Evolutionary conservation across 2,113 vertebrate species (phyloP), one percentile per base, ranked within the genome.

Genomic region (Anser cygnoides): DNA sequence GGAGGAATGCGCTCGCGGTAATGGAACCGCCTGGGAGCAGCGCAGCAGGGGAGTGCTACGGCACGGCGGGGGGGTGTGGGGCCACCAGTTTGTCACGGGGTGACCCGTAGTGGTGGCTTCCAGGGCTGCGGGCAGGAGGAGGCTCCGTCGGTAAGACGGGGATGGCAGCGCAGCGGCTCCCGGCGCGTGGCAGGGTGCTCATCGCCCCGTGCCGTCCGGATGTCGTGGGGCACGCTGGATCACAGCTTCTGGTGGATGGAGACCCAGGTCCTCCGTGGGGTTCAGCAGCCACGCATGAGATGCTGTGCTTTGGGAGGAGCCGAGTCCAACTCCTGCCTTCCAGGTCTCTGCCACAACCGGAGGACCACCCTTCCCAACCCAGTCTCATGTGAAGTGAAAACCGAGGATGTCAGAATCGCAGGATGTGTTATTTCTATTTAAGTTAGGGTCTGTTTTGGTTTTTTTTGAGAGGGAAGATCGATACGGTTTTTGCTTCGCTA

Each of bases 281-380:
- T 29, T 61, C 22, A 49, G 4, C 2, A 7, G 54, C 4, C 6
- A 9, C 37, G 41, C 5, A 8, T 0, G 4, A 37, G 25, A 37
- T 3, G 4, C 8, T 25, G 35, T 6, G 55, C 52, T 62, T 37
- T 11, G 22, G 52, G 50, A 74, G 35, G 57, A 68, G 19, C 44
- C 10, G 29, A 29, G 58, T 43, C 87, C 50, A 65, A 0, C 6
- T 15, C 22, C 17, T 73, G 29, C 37, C 66, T 20, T 33, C 35
- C 23, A 22, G n/a, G 35, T 90, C 71, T 29, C 18, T 86, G 44
- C 44, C 3, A 0, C 31, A 62, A 9, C 12, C 28, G 1, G 26
- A 28, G 18, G 31, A 75, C 2, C n/a, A 46, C 87, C 57, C 66
- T 67, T 78, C 37, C 25, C 35, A 0, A 3, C 1, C n/a, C 15